Base-by-base conservation (phyloP, 2,113 vertebrate genomes). In the Jaculus jaculus region DNA sequence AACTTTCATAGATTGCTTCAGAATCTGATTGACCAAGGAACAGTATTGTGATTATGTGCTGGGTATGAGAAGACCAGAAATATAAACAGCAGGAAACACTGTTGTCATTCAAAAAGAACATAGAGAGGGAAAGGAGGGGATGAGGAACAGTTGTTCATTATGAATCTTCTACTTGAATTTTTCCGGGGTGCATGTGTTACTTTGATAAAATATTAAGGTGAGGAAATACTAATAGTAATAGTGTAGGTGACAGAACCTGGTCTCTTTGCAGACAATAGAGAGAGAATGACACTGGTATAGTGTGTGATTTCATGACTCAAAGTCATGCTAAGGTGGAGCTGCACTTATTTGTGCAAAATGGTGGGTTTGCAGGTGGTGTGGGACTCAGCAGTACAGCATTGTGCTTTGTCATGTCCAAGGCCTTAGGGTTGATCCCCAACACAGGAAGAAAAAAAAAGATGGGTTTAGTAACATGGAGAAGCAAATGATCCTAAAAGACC, bases 131-230 rank as follows among this genome's bases (percentile, higher is more conserved):
- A 74, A 84, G 15, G 32, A 21, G 12, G 4, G 6, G 20, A 18
- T 51, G 11, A 80, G 51, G 30, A 92, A 5, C 12, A 66, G 42
- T 79, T 78, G 28, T 68, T 37, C 54, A 72, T 95, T 86, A 69
- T 12, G 66, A 87, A 39, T 87, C 26, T 47, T 74, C 94, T 20
- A 61, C 32, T 90, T 69, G 26, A 94, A 54, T 54, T 54, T 54
- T 54, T 16, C 10, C 3, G 34, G 71, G 83, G 7, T 54, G 65
- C 28, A 24, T 47, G 9, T 80, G 24, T 61, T 74, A 87, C 92
- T 81, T 96, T 84, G 75, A 91, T 73, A 68, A 97, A 95, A 77
- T 78, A 84, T 63, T 91, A 77, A 90, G 54, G 10, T 54, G 72
- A 42, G 24, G 61, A 74, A 84, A 68, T 39, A 84, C 71, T 68